These are phyloP conservation scores for Astropecten irregularis DNA, from an alignment of 53 echinoderm and acorn worm species.

Conservation along the genomic window DNA sequence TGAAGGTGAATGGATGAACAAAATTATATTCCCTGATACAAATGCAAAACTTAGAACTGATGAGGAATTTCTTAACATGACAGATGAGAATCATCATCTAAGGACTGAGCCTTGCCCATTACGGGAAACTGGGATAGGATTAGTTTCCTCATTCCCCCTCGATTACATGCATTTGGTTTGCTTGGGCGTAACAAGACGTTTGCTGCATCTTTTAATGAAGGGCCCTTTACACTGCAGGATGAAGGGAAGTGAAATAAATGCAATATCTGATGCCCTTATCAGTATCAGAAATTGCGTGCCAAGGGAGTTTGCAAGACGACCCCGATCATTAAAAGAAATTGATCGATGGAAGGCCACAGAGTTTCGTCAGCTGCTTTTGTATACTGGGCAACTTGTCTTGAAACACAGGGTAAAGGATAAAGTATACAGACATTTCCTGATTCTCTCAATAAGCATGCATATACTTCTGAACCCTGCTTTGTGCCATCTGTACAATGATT, in stretches of 20 bases:
- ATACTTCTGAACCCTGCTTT: conserved; percentile 8
- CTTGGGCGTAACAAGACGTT: conserved; percentile 26
- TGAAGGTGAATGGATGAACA: conserved; percentile 19
- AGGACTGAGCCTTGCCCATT: conserved; percentile 27
- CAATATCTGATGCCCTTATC: neutral
- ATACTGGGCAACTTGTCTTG: conserved; percentile 64
- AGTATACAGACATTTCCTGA: conserved; percentile 39
- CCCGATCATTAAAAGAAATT: conserved; percentile 43
- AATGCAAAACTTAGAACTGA: conserved; percentile 31
- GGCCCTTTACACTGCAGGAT: neutral
- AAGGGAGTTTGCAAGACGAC: conserved; percentile 53
- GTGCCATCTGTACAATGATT: neutral
- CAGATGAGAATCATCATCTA: conserved; percentile 20
- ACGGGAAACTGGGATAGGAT: neutral
- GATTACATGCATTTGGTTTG: conserved; percentile 44
- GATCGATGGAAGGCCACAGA: conserved; percentile 75
- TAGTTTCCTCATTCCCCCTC: conserved; percentile 33
- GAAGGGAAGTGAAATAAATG: neutral
- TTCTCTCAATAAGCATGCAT: conserved; percentile 44
- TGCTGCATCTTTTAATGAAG: neutral
- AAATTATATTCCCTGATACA: conserved; percentile 22
- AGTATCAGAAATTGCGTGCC: conserved; percentile 11
- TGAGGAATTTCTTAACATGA: conserved; percentile 20
- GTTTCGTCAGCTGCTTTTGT: conserved; percentile 66
- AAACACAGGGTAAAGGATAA: neutral